Percentiles rank a stretch among this genome's conserved stretches.
phyloP scores from a whole-genome alignment of 2,888 invertebrate genomes.

The Amphipoea lucens region DNA sequence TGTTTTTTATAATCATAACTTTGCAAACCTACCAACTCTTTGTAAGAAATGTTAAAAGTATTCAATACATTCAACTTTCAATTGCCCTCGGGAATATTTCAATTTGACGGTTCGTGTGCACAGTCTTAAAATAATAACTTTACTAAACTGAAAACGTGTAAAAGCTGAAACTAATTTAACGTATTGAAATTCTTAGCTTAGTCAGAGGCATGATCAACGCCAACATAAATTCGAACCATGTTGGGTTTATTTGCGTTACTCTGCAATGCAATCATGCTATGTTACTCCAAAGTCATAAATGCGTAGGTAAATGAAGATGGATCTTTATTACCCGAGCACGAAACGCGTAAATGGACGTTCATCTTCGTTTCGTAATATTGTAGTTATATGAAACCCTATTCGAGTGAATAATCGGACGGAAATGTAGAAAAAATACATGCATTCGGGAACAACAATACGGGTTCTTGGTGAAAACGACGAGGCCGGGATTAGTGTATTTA shows the following conservation, averaged over 20 bases:
- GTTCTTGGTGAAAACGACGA: neutral
- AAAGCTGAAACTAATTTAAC: slow-evolving; percentile 24
- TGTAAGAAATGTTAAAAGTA: slow-evolving; percentile 41
- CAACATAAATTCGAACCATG: slow-evolving; percentile 23
- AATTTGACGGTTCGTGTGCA: slow-evolving; percentile 49
- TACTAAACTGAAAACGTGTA: slow-evolving; percentile 12
- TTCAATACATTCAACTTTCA: slow-evolving; percentile 36
- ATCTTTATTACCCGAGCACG: slow-evolving; percentile 25
- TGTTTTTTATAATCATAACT: neutral
- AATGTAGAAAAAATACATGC: neutral
- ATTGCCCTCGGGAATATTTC: slow-evolving; percentile 28
- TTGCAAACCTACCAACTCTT: neutral
- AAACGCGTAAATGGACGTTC: neutral
- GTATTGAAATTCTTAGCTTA: slow-evolving; percentile 25
- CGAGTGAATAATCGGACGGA: neutral
- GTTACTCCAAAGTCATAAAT: slow-evolving; percentile 32
- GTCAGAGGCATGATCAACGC: slow-evolving; percentile 20
- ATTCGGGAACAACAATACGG: neutral
- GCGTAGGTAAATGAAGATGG: slow-evolving; percentile 7
- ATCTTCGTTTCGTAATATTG: neutral
- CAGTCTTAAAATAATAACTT: slow-evolving; percentile 52
- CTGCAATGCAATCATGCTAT: slow-evolving; percentile 12
- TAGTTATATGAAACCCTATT: neutral
- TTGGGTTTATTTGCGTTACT: slow-evolving; percentile 44
- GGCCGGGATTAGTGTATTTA: neutral